Evolutionary conservation across 2,888 invertebrate species (phyloP), one percentile per base, ranked within the genome.

Genomic region (Ophioninae sp.): DNA sequence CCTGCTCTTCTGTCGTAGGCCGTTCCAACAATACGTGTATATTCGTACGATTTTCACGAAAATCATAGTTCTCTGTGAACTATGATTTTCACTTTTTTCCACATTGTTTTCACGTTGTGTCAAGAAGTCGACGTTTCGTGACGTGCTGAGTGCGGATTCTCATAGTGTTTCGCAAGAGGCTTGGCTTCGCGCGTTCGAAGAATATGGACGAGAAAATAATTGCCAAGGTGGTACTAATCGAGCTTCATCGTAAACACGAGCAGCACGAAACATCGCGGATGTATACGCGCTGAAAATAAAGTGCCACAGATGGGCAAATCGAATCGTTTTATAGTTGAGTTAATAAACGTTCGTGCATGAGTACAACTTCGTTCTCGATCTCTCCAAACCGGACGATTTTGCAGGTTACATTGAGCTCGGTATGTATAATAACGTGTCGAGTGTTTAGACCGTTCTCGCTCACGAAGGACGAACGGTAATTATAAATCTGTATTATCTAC

Each of bases 401-500:
- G 20, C 70, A 6, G 17, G 50, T 13, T 50, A 64, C 39, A 10
- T 21, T 21, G 50, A 23, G 23, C 20, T 56, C 64, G 64, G 44
- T 39, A 62, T 30, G 8, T 17, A 39, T 67, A 50, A 72, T 56
- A 69, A 21, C 21, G 13, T 70, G 39, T 37, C 50, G 21, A 37
- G 61, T 84, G 74, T 78, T 81, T 84, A 81, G 83, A 78, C 67
- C 72, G 72, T 67, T 79, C 77, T 81, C 80, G 83, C 74, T 79
- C 83, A 81, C 77, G 81, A 56, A 64, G 69, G 75, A 83, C 75
- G 70, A 62, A 77, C 77, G 80, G 81, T 83, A 85, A 85, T 85
- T 85, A 85, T 83, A 85, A 85, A 85, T 85, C 75, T 78, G 79
- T 74, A 83, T 85, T 85, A 85, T 83, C 85, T 81, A 83, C 72